A percentile compares a stretch with the other conserved stretches of the same genome.
Evolutionary conservation across 2,797 vertebrate species (phyloP).

Genomic region (Anisognathus igniventris): DNA sequence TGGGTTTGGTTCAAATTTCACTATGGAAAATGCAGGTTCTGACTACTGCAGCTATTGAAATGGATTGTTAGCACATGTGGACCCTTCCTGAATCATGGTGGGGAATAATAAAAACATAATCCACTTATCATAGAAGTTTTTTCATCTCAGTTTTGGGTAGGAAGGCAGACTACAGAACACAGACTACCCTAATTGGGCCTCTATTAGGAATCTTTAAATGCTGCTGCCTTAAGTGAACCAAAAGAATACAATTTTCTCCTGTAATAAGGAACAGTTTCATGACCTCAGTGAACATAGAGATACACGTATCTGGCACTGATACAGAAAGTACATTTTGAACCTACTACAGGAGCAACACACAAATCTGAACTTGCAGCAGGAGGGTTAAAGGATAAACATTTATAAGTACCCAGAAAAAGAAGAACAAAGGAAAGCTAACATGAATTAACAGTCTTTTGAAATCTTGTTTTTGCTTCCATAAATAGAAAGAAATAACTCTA

Average conservation of each 20-base stretch:
- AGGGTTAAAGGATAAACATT: neutral
- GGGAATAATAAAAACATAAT: neutral
- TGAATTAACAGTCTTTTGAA: neutral
- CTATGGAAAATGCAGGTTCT: neutral
- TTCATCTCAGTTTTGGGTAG: neutral
- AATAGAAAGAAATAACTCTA: neutral
- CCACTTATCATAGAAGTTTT: neutral
- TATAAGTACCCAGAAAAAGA: neutral
- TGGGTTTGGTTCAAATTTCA: neutral
- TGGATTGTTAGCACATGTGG: neutral
- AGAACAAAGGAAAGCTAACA: neutral
- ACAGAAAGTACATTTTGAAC: neutral
- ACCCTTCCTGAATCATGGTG: neutral
- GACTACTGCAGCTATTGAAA: neutral
- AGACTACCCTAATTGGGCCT: neutral
- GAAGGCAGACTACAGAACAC: neutral
- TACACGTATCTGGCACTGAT: neutral
- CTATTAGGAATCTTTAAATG: neutral
- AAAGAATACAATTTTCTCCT: neutral
- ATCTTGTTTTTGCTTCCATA: slow-evolving; percentile 1
- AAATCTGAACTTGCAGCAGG: neutral
- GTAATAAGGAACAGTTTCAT: neutral
- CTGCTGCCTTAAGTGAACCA: neutral
- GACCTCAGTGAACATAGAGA: neutral
- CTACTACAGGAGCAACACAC: neutral